Base-by-base conservation (phyloP, 2,797 vertebrate genomes). In the Gallinago solitaria region DNA sequence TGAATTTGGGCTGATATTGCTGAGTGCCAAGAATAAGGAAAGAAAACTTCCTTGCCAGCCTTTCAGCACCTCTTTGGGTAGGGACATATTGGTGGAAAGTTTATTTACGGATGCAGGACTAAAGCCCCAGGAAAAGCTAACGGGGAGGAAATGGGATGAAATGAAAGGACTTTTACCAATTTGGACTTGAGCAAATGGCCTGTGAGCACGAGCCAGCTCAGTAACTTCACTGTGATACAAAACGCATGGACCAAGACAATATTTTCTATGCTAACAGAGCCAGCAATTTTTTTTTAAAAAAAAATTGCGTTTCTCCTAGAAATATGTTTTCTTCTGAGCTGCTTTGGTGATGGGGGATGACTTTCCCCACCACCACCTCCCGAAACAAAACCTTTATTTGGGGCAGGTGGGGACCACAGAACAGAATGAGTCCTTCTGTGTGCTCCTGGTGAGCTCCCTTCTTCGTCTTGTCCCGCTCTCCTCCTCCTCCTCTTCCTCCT, bases 281-380 rank as follows among this genome's bases (percentile, higher is more conserved):
- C 39, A 78, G 27, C 23, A 41, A 11, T 65, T 32, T 59, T 2
- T 37, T 43, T 43, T 17, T 17, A 16, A 14, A 41, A 41, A 27
- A 32, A 27, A 32, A 28, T 10, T 19, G 7, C 0, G 0, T 37
- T 73, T 77, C 25, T 47, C 8, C n/a, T 67, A 27, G 47, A 82
- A 82, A 71, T 33, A 15, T 12, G 1, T 1, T 64, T 45, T 16
- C 54, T 33, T 50, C 56, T 63, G 35, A 59, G 43, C 39, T 64
- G 15, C 6, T 69, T 37, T 50, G 24, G 1, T 1, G 3, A 5
- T 2, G 4, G 4, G 8, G 16, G 4, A 11, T 21, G 54, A 39
- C 21, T 68, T 51, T 11, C 16, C 13, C 12, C 12, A 14, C 47
- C 47, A 48, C 6, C 1, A 1, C 6, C 12, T 63, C 27, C 19